Base-by-base conservation (phyloP, 2,113 vertebrate species). In the Myiozetetes cayanensis region DNA sequence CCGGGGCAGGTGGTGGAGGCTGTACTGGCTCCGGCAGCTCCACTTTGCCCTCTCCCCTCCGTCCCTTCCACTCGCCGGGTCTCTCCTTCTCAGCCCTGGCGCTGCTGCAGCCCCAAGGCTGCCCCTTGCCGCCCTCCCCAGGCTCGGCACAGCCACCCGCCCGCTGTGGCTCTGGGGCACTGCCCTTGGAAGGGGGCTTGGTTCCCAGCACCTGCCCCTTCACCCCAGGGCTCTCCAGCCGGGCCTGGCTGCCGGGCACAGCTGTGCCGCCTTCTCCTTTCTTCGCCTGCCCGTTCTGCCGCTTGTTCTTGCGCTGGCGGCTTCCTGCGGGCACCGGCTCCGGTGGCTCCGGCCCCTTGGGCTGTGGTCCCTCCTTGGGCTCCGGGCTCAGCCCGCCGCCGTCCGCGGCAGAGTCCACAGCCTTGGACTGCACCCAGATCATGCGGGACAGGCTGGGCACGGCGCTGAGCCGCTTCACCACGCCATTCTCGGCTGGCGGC, bases 361-460 rank as follows among this genome's bases (percentile, higher is more conserved):
- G 88, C 78, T 84, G 98, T 0, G 9, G 62, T 6, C 85, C 96
- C 66, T 96, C 96, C 77, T 90, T 74, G 87, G 95, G 96, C 96
- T 92, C 97, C 4, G 66, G 73, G 96, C 94, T 94, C 58, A 81
- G 94, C 35, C 96, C 87, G 5, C 82, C 80, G 83, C 93, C 59
- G 3, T 98, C 93, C 14, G 9, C 20, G 28, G 96, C 93, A 67
- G 97, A 97, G 96, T 98, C 96, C 4, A 91, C 91, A 87, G 97
- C 97, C 92, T 99, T 99, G 47, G 99, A 99, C 78, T 98, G 98
- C 94, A 99, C 98, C 96, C 99, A 98, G 94, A 99, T 99, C 97
- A 99, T 98, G 87, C 99, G 98, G 75, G 99, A 99, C 59, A 99
- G 98, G 97, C 97, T 99, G 41, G 99, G 98, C 43, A 99, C 98